Percentiles rank a stretch among this genome's conserved stretches.
phyloP scores from a whole-genome alignment of 2,113 vertebrate species.

The Mesoclemmys tuberculata region DNA sequence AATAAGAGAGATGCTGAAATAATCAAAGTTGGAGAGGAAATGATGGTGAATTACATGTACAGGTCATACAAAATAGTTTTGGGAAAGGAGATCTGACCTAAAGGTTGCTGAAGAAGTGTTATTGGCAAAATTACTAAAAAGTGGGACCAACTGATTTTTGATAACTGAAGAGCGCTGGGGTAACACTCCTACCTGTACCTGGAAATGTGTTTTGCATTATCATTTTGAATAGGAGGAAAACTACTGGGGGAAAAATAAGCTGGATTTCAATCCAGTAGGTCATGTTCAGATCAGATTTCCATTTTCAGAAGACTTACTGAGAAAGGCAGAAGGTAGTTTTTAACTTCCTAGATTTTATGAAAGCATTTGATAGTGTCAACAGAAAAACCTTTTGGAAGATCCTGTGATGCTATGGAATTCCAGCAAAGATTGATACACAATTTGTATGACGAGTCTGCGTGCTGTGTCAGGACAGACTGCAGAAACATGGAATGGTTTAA shows the following conservation, averaged over 20 bases:
- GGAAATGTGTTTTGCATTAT: background rate
- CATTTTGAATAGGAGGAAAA: background rate
- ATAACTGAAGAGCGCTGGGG: background rate
- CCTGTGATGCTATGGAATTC: background rate
- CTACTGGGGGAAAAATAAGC: background rate
- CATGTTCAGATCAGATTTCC: background rate
- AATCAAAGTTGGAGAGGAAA: background rate
- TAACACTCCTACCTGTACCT: background rate
- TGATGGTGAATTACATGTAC: background rate
- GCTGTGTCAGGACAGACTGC: background rate
- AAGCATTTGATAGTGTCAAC: background rate
- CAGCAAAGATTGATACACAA: background rate
- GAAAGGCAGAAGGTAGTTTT: background rate
- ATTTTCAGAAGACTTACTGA: background rate
- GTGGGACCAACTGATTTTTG: background rate
- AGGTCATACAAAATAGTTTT: background rate
- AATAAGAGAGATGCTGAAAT: background rate
- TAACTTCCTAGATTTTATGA: background rate
- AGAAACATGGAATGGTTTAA: background rate
- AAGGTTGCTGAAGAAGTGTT: background rate
- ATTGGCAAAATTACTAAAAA: background rate
- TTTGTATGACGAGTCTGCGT: background rate
- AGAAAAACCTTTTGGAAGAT: background rate
- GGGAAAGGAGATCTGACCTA: background rate
- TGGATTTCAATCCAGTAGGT: background rate